Percentiles rank a stretch among this genome's conserved stretches.
phyloP scores from a whole-genome alignment of 2,113 vertebrate genomes.

The Grantiella picta region DNA sequence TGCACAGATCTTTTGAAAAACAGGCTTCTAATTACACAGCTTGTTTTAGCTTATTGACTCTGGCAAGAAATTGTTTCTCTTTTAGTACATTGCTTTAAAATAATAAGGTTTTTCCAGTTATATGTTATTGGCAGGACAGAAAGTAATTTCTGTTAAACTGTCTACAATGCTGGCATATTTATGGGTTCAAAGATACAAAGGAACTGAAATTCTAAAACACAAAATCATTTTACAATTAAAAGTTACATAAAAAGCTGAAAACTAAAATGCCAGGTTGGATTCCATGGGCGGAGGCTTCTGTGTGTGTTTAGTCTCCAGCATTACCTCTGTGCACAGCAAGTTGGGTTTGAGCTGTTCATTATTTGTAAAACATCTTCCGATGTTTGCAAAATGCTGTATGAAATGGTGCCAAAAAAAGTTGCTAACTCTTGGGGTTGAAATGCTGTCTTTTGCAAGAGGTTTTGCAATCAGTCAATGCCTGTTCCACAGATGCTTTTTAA shows the following conservation, averaged over 20 bases:
- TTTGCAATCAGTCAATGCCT: not conserved
- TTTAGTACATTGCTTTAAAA: not conserved
- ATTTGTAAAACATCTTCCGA: not conserved
- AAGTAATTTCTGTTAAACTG: not conserved
- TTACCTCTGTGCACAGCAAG: rapidly evolving
- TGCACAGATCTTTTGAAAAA: not conserved
- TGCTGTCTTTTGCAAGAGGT: not conserved
- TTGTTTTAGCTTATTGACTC: not conserved
- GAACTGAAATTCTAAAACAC: not conserved
- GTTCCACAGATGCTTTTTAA: not conserved
- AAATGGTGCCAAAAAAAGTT: not conserved
- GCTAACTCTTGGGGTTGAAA: not conserved
- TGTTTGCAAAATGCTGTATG: not conserved
- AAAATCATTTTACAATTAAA: not conserved
- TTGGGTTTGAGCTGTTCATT: not conserved
- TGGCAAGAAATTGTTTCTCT: not conserved
- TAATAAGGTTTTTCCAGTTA: not conserved
- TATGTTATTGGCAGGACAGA: not conserved
- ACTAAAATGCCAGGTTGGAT: not conserved
- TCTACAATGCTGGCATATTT: not conserved
- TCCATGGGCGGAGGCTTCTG: not conserved
- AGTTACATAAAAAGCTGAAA: not conserved
- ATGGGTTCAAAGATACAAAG: not conserved
- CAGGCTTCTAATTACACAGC: not conserved
- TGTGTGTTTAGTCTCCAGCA: not conserved